These are phyloP conservation scores for Stegostoma tigrinum DNA, from an alignment of 2,113 vertebrate species.

Conservation along the genomic window DNA sequence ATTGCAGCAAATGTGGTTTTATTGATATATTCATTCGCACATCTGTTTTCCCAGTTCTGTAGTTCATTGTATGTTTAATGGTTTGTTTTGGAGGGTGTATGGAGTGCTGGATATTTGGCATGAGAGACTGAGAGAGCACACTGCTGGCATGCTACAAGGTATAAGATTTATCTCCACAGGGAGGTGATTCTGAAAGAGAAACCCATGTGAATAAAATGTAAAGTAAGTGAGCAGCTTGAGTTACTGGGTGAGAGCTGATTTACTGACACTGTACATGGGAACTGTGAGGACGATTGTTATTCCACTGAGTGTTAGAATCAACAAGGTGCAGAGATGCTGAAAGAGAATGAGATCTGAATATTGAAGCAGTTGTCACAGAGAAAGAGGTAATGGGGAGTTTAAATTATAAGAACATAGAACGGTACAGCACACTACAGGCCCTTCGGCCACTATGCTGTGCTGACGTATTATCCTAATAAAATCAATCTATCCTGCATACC, in stretches of 20 bases:
- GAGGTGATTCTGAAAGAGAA: not conserved
- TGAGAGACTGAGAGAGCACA: not conserved
- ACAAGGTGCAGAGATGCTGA: not conserved
- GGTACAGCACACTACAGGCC: too few species aligned
- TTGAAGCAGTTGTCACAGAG: not conserved
- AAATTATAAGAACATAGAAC: too few species aligned
- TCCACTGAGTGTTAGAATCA: not conserved
- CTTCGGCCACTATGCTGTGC: too few species aligned
- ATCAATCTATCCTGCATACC: too few species aligned
- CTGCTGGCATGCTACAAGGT: not conserved
- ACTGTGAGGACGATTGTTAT: not conserved
- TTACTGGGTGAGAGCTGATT: not conserved
- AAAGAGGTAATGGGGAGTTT: not conserved
- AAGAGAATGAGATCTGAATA: not conserved
- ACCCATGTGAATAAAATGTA: not conserved
- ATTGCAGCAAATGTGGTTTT: not conserved
- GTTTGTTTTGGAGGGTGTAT: not conserved
- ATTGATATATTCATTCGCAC: not conserved
- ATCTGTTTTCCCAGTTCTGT: not conserved
- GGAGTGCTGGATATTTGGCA: not conserved
- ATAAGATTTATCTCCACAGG: not conserved
- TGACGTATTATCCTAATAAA: too few species aligned
- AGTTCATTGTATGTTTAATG: not conserved
- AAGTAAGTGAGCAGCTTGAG: not conserved
- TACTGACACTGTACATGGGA: not conserved